These are phyloP conservation scores for Anthopleura xanthogrammica DNA, from an alignment of 92 coral and sea anemone species.

Conservation along the genomic window DNA sequence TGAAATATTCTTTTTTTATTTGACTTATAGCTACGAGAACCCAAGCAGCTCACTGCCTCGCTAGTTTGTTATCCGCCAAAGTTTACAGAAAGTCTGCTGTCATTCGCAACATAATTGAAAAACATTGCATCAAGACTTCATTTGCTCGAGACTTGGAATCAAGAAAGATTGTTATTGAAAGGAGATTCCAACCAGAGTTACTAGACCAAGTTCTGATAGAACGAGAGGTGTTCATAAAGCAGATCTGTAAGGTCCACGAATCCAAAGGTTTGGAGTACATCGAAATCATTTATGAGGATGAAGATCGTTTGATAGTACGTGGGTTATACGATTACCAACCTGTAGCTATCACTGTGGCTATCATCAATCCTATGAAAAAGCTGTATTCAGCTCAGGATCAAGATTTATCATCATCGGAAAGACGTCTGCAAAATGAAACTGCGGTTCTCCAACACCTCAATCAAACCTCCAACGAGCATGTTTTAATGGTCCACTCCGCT, in stretches of 20 bases:
- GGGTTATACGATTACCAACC: constrained; percentile 20
- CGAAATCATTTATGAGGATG: constrained; percentile 5
- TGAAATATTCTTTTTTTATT: not conserved
- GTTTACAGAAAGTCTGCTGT: constrained; percentile 9
- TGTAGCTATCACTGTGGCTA: constrained; percentile 1
- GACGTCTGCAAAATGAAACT: constrained; percentile 3
- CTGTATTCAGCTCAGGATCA: constrained; percentile 15
- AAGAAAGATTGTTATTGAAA: constrained; percentile 6
- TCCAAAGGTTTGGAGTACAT: constrained; percentile 7
- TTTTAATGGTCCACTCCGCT: constrained; percentile 2
- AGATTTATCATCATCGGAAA: constrained; percentile 8
- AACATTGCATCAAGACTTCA: not conserved
- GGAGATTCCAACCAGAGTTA: not conserved
- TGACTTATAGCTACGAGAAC: not conserved
- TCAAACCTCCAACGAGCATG: constrained; percentile 5
- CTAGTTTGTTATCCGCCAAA: not conserved
- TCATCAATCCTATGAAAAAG: not conserved
- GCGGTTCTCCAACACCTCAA: constrained; percentile 8
- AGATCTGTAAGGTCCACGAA: constrained; percentile 15
- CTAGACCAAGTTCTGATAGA: not conserved
- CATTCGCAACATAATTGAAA: not conserved
- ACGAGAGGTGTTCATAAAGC: not conserved
- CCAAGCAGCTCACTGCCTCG: constrained; percentile 14
- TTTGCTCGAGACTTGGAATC: constrained; percentile 18
- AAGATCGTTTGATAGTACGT: constrained; percentile 10